These are phyloP conservation scores for Macroglossus sobrinus DNA, from an alignment of 2,113 vertebrate species.

Conservation along the genomic window DNA sequence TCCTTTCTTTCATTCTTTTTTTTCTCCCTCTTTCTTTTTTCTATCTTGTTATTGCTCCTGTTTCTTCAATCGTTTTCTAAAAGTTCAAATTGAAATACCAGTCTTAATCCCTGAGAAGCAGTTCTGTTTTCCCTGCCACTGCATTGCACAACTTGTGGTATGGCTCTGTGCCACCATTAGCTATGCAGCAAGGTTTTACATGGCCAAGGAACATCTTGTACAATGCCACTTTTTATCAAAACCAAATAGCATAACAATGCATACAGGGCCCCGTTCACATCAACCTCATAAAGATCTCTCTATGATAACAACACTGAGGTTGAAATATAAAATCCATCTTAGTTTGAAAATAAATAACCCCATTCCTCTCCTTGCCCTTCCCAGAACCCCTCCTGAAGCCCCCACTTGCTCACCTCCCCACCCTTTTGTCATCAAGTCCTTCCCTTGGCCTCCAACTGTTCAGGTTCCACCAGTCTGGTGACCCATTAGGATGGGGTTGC, in stretches of 20 bases:
- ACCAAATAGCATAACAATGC: constrained; percentile 85
- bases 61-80: constrained; percentile 64
- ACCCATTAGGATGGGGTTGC: constrained; percentile 62
- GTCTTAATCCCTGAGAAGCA: constrained; percentile 82
- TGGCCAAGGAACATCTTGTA: constrained; percentile 86
- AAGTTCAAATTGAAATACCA: constrained; percentile 80
- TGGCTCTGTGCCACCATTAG: constrained; percentile 82
- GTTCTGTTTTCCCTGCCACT: constrained; percentile 80
- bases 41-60: neutral
- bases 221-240: constrained; percentile 86
- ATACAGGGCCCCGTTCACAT: constrained; percentile 80
- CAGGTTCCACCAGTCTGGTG: constrained; percentile 75
- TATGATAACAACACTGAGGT: constrained; percentile 76
- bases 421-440: constrained; percentile 60
- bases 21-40: neutral
- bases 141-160: constrained; percentile 85
- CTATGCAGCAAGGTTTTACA: constrained; percentile 81
- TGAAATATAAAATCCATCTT: constrained; percentile 76
- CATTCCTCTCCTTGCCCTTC: neutral
- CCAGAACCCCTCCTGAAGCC: neutral
- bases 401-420: constrained; percentile 34
- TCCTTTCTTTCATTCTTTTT: neutral
- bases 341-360: constrained; percentile 63
- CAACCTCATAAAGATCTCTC: constrained; percentile 79
- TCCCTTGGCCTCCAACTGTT: constrained; percentile 63